phyloP scores from a whole-genome alignment of 2,888 invertebrate genomes.

The Caenorhabditis becei region DNA sequence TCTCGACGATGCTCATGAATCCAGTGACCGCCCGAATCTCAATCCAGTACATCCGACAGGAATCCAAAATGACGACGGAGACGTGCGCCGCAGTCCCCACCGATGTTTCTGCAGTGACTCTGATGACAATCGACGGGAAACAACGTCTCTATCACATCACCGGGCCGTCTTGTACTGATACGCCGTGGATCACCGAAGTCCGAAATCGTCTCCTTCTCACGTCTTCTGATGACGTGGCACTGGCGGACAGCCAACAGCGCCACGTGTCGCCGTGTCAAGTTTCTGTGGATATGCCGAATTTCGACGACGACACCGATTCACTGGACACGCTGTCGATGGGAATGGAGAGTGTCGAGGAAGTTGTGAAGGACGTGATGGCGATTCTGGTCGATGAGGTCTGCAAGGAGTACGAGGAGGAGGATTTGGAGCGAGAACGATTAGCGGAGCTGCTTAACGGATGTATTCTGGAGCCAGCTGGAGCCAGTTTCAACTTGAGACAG shows the following conservation, averaged over 20 bases:
- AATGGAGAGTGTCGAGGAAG: constrained; percentile 72
- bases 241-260: constrained; percentile 33
- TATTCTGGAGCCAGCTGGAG: constrained; percentile 37
- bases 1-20: constrained; percentile 86
- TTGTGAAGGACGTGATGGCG: constrained; percentile 73
- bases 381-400: constrained; percentile 74
- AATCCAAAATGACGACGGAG: constrained; percentile 69
- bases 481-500: constrained; percentile 22
- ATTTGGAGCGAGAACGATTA: constrained; percentile 58
- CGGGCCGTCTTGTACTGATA: constrained; percentile 35
- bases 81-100: constrained; percentile 69
- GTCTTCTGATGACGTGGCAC: constrained; percentile 46
- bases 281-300: constrained; percentile 64
- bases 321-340: constrained; percentile 73
- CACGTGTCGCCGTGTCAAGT: constrained; percentile 27
- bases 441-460: constrained; percentile 12
- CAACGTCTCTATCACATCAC: constrained; percentile 79
- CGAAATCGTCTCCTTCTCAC: constrained; percentile 62
- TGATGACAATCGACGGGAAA: constrained; percentile 75
- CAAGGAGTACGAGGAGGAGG: constrained; percentile 68
- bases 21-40: constrained; percentile 90
- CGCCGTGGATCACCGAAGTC: constrained; percentile 63
- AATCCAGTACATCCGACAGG: constrained; percentile 84
- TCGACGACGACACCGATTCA: constrained; percentile 76
- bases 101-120: constrained; percentile 72